Conservation (phyloP, 1,140 invertebrate genomes). For the Drosophila suzukii region DNA sequence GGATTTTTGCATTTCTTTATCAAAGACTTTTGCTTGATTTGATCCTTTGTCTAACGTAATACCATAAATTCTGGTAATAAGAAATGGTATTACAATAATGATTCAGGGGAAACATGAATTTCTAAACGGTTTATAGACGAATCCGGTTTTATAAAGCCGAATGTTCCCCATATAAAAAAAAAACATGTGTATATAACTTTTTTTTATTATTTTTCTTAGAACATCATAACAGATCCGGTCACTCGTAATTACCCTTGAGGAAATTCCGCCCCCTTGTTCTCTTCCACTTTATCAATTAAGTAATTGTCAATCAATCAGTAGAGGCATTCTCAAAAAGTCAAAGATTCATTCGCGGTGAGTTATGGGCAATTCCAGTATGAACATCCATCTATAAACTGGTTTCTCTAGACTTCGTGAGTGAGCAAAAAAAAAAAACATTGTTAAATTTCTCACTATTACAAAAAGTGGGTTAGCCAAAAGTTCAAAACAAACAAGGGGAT, state of each 20-base stretch:
- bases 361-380: slow-evolving; percentile 30
- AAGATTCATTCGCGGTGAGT: slow-evolving; percentile 27
- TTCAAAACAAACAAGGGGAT: not conserved
- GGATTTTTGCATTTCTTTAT: slow-evolving; percentile 41
- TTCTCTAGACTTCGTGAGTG: slow-evolving; percentile 17
- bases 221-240: slow-evolving; percentile 8
- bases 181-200: not conserved
- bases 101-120: not conserved
- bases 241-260: slow-evolving; percentile 13
- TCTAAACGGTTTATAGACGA: not conserved
- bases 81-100: not conserved
- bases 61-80: not conserved
- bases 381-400: slow-evolving; percentile 24
- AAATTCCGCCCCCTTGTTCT: not conserved
- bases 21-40: slow-evolving; percentile 4
- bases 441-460: slow-evolving; percentile 25
- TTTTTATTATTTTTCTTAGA: not conserved
- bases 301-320: slow-evolving; percentile 40
- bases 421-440: slow-evolving; percentile 8
- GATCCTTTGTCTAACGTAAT: slow-evolving; percentile 6
- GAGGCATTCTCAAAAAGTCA: slow-evolving; percentile 32
- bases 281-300: slow-evolving; percentile 26
- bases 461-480: slow-evolving; percentile 40
- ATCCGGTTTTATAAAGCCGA: not conserved
- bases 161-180: not conserved